Evolutionary conservation across 2,888 invertebrate species (phyloP).

Genomic region (Leptinotarsa peninsularis): DNA sequence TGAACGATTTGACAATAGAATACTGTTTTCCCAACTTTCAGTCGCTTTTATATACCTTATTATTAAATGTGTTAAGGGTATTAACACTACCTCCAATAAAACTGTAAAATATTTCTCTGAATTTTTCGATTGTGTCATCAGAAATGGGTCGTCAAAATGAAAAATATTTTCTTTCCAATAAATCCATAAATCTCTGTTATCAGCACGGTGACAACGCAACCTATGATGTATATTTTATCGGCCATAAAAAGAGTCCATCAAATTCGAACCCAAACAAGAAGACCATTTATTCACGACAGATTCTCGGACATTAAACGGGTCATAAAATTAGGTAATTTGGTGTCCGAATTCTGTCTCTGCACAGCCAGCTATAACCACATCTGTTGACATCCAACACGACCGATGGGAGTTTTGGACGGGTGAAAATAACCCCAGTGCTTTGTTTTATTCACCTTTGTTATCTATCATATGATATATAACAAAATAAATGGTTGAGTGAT

Average conservation of each 20-base stretch:
- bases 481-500: too few relatives aligned
- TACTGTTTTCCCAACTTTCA: too few relatives aligned
- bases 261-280: constrained; percentile 15
- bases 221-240: constrained; percentile 14
- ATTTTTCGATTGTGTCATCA: too few relatives aligned
- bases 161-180: too few relatives aligned
- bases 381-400: constrained; percentile 41
- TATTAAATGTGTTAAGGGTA: too few relatives aligned
- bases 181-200: not conserved
- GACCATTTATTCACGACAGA: constrained; percentile 37
- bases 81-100: too few relatives aligned
- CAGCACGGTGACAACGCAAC: not conserved
- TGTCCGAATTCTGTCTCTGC: constrained; percentile 36
- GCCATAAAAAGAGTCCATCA: constrained; percentile 20
- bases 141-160: too few relatives aligned
- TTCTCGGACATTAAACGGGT: constrained; percentile 48
- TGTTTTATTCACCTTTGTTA: constrained; percentile 10
- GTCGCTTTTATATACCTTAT: too few relatives aligned
- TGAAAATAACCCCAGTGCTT: constrained; percentile 37
- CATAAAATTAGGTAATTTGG: constrained; percentile 54
- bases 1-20: too few relatives aligned
- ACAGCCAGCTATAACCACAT: constrained; percentile 41
- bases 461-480: not conserved
- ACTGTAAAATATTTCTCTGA: too few relatives aligned
- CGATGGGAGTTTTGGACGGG: constrained; percentile 33